Base-by-base conservation (phyloP, 2,888 invertebrate genomes). In the Apodemia hepburni region DNA sequence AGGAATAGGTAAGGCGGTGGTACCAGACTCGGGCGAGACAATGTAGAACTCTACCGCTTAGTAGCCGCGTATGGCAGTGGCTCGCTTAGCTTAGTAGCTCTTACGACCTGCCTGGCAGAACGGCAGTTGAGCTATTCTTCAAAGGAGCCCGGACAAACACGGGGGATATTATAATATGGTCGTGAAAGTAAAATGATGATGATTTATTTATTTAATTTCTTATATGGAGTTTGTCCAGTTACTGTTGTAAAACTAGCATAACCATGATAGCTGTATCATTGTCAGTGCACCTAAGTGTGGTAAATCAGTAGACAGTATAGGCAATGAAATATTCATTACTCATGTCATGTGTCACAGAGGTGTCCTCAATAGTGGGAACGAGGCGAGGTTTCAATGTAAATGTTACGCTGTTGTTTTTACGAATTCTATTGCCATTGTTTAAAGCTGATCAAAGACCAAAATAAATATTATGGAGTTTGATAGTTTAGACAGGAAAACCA, bases 321-420 rank as follows among this genome's bases (percentile, higher is more conserved):
- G 77, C 80, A 88, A 89, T 90, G 87, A 87, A 89, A 89, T 82
- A 84, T 82, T 83, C 85, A 87, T 89, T 81, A 81, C 79, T 85
- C 85, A 58, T 61, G 61, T 61, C 61, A 85, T 73, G 76, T 80
- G 85, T 81, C 83, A 81, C 71, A 78, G 77, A 77, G 79, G 80
- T 76, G 73, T 77, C 75, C 76, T 74, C 71, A 69, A 70, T 68
- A 71, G 68, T 71, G 75, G 72, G 72, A 74, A 78, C 74, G 75
- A 75, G 71, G 73, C 70, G 69, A 72, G 71, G 71, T 69, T 72
- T 68, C 69, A 70, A 61, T 68, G 69, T 73, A 71, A 68, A 42
- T 42, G 70, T 68, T 69, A 68, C 67, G 69, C 15, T 71, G 63
- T 66, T 71, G 71, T 71, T 75, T 71, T 71, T 72, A 70, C 70